phyloP scores from a whole-genome alignment of 2,113 vertebrate genomes.

The Phalacrocorax brasilianus region DNA sequence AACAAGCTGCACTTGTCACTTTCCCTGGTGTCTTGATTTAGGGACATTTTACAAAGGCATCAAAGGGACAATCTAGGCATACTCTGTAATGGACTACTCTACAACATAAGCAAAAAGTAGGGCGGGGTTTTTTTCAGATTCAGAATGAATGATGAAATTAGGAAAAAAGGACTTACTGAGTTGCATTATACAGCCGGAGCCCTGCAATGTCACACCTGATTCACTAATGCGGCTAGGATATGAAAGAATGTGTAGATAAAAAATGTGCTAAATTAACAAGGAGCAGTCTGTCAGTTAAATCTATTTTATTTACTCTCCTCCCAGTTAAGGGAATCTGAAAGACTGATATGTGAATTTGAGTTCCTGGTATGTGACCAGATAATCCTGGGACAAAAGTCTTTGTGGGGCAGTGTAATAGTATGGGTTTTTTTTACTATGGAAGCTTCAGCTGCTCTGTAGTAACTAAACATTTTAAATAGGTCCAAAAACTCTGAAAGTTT shows the following conservation, averaged over 20 bases:
- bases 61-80: not conserved
- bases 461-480: not conserved
- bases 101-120: not conserved
- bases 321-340: not conserved
- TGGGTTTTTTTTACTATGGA: not conserved
- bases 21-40: not conserved
- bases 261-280: not conserved
- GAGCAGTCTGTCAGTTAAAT: not conserved
- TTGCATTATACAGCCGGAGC: not conserved
- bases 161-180: not conserved
- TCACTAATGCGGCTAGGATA: not conserved
- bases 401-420: not conserved
- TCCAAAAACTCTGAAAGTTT: not conserved
- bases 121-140: not conserved
- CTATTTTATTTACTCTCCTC: not conserved
- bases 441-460: not conserved
- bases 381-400: not conserved
- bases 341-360: not conserved
- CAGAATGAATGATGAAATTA: not conserved
- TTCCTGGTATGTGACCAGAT: not conserved
- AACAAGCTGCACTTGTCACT: not conserved
- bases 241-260: not conserved
- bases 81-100: not conserved
- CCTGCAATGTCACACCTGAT: not conserved
- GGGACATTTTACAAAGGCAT: not conserved